Evolutionary conservation across 2,113 vertebrate species (phyloP), one percentile per base, ranked within the genome.

Genomic region (Coptodon rendalli): DNA sequence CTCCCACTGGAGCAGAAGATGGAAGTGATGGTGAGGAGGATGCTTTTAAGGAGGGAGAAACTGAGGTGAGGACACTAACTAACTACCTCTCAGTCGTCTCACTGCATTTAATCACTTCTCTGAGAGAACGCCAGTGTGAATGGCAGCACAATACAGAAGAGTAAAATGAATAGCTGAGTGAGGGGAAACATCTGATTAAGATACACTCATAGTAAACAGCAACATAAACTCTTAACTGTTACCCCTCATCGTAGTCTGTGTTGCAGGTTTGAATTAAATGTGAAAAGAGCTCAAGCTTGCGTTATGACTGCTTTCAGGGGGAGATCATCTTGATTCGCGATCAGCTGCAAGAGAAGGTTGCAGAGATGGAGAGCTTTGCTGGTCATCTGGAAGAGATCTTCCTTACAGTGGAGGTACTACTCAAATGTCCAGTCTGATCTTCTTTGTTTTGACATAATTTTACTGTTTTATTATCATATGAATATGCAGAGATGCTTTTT

Each of bases 351-450:
- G 95, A 97, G 83, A 98, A 98, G 89, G 97, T 99, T 45, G 88
- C 95, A 8, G 97, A 98, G 88, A 98, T 98, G 97, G 98, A 99
- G 88, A 98, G 96, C 89, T 98, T 99, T 92, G 97, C 97, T 43
- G 97, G 97, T 85, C 98, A 99, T 80, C 93, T 99, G 95, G 98
- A 99, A 86, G 98, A 99, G 93, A 99, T 99, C 82, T 99, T 98
- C 94, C 98, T 99, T 83, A 98, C 98, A 0, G 97, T 99, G 48
- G 98, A 99, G 97, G 98, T 99, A 93, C 34, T 68, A 22, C 29
- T 16, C 17, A 71, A 19, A 6, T 0, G n/a, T 17, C 22, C 24
- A 19, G 7, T 80, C 40, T 68, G 16, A 36, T 6, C 9, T 31
- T 19, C 36, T 36, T 36, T 71, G 11, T 81, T 85, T 34, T 85